Conservation (phyloP, 1,140 invertebrate genomes). For the Mamestra configurata region DNA sequence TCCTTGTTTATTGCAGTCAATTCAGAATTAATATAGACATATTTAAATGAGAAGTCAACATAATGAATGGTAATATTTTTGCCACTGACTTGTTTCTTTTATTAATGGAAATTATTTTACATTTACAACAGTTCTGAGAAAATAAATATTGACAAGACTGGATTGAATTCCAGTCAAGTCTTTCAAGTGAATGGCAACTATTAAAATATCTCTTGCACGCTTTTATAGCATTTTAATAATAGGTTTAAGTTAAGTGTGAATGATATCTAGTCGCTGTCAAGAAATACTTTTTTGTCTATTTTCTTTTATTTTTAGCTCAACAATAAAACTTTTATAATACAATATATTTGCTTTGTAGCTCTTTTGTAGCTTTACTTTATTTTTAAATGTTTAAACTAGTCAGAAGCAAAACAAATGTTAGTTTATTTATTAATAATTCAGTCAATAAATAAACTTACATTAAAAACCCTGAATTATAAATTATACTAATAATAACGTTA, state of each 20-base stretch:
- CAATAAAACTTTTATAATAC: not conserved
- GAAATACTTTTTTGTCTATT: not conserved
- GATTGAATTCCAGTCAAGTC: not conserved
- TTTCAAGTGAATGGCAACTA: not conserved
- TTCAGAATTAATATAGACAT: not conserved
- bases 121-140: not conserved
- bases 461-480: too few species aligned
- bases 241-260: not conserved
- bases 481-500: too few species aligned
- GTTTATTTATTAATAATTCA: too few species aligned
- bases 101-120: not conserved
- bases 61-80: not conserved
- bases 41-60: not conserved
- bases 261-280: not conserved
- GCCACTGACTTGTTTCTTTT: slow-evolving; percentile 6
- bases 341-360: too few species aligned
- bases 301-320: not conserved
- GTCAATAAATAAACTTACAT: too few species aligned
- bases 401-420: too few species aligned
- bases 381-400: too few species aligned
- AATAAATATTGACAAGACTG: slow-evolving; percentile 4
- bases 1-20: not conserved
- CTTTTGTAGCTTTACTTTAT: too few species aligned
- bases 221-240: slow-evolving; percentile 23
- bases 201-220: slow-evolving; percentile 11